These are phyloP conservation scores for Benthosema pterotum DNA, from an alignment of 2,797 vertebrate genomes.

Conservation along the genomic window DNA sequence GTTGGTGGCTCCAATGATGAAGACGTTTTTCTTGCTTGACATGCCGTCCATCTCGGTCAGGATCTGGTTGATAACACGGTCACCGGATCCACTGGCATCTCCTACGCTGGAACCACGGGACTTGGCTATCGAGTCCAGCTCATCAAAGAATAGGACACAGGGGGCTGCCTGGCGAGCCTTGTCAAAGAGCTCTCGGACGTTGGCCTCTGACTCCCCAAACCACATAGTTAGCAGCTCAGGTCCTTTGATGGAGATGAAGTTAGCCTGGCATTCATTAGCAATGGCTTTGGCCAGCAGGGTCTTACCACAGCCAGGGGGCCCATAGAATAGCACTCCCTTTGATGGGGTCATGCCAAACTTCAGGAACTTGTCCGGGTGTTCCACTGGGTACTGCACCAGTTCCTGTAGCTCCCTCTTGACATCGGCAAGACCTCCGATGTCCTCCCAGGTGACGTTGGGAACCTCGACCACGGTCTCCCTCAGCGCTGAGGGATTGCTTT, in stretches of 20 bases:
- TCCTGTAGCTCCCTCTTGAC: conserved; percentile 91
- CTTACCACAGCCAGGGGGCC: conserved; percentile 90
- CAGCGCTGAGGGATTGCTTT: conserved; percentile 89
- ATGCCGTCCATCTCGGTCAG: conserved; percentile 91
- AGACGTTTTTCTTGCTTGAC: conserved; percentile 91
- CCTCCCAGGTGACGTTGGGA: conserved; percentile 90
- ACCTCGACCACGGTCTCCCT: conserved; percentile 90
- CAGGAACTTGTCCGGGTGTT: conserved; percentile 91
- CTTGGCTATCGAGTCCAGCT: conserved; percentile 90
- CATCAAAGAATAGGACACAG: conserved; percentile 88
- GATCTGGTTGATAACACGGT: conserved; percentile 89
- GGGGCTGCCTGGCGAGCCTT: conserved; percentile 90
- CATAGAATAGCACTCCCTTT: conserved; percentile 90
- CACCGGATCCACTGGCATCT: conserved; percentile 86
- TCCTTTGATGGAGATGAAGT: conserved; percentile 92
- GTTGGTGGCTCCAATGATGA: conserved; percentile 90
- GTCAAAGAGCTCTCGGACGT: conserved; percentile 90
- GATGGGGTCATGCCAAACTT: conserved; percentile 92
- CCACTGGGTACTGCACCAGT: conserved; percentile 90
- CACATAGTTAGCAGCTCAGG: conserved; percentile 91
- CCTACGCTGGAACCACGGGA: conserved; percentile 87
- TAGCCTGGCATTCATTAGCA: conserved; percentile 91
- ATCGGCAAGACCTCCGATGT: conserved; percentile 89
- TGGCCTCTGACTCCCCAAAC: conserved; percentile 91
- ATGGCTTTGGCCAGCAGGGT: conserved; percentile 91